Conservation (phyloP, 2,888 invertebrate genomes). For the Bugulina stolonifera region DNA sequence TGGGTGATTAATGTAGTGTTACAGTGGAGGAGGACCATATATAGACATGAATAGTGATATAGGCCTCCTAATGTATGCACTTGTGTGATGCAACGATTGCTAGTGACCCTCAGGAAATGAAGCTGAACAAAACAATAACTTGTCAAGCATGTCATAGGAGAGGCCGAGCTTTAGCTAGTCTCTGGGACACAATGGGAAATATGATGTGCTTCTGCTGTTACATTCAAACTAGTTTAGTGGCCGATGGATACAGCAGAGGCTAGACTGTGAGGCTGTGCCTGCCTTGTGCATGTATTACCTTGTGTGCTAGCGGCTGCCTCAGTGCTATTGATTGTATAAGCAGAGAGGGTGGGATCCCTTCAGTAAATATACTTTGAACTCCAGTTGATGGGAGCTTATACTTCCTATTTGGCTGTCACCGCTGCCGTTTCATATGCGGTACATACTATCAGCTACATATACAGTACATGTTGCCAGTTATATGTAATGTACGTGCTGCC, state of each 20-base stretch:
- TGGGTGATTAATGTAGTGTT: background rate
- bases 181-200: background rate
- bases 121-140: background rate
- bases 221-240: background rate
- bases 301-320: background rate
- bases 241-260: background rate
- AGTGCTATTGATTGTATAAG: background rate
- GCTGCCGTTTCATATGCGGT: too few species aligned
- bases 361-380: background rate
- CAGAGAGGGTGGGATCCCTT: background rate
- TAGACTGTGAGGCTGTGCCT: too few species aligned
- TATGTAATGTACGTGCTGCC: too few species aligned
- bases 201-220: background rate
- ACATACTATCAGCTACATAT: too few species aligned
- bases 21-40: background rate
- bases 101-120: background rate
- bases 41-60: background rate
- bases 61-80: too few species aligned
- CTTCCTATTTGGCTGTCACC: background rate
- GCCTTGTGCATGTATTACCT: too few species aligned
- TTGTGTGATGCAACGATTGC: background rate
- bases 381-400: too few species aligned
- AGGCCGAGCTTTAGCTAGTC: background rate
- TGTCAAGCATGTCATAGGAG: background rate
- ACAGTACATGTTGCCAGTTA: too few species aligned